These are phyloP conservation scores for Trematomus bernacchii DNA, from an alignment of 2,797 vertebrate species.

Conservation along the genomic window DNA sequence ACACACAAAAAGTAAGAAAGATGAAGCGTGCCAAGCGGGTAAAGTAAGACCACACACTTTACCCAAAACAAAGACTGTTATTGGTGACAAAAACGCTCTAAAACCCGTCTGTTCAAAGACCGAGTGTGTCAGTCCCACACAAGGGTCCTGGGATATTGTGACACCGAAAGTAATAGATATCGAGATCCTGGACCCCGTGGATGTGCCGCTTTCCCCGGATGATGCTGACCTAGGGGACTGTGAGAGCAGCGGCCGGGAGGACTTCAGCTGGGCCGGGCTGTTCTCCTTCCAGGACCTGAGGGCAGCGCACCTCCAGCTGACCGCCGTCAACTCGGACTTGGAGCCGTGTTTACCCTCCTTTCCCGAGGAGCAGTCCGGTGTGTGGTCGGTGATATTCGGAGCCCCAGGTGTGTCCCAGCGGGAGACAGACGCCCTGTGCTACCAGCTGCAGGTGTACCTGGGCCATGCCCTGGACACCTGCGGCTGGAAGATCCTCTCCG, in stretches of 20 bases:
- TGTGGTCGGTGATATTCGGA: constrained; percentile 96
- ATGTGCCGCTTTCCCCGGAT: constrained; percentile 52
- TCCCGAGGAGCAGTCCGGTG: constrained; percentile 92
- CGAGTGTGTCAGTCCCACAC: constrained; percentile 60
- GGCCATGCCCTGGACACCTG: constrained; percentile 95
- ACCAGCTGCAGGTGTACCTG: constrained; percentile 94
- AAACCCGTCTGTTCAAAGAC: constrained; percentile 38
- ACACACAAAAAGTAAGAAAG: constrained; percentile 42
- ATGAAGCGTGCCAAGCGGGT: constrained; percentile 36
- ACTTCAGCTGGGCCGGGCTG: constrained; percentile 97
- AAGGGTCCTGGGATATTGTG: constrained; percentile 71
- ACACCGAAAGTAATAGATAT: constrained; percentile 65
- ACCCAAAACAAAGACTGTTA: constrained; percentile 44
- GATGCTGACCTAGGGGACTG: constrained; percentile 54
- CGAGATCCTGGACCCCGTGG: constrained; percentile 74
- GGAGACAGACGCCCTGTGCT: constrained; percentile 91
- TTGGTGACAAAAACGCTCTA: constrained; percentile 11
- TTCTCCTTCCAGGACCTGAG: constrained; percentile 96
- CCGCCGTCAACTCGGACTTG: constrained; percentile 94
- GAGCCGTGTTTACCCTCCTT: constrained; percentile 92
- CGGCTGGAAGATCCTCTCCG: constrained; percentile 97
- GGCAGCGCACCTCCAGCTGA: constrained; percentile 92
- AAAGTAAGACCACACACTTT: constrained; percentile 59
- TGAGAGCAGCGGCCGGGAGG: constrained; percentile 78
- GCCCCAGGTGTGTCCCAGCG: constrained; percentile 81